Conservation (phyloP, 2,113 vertebrate species). For the Craseonycteris thonglongyai region DNA sequence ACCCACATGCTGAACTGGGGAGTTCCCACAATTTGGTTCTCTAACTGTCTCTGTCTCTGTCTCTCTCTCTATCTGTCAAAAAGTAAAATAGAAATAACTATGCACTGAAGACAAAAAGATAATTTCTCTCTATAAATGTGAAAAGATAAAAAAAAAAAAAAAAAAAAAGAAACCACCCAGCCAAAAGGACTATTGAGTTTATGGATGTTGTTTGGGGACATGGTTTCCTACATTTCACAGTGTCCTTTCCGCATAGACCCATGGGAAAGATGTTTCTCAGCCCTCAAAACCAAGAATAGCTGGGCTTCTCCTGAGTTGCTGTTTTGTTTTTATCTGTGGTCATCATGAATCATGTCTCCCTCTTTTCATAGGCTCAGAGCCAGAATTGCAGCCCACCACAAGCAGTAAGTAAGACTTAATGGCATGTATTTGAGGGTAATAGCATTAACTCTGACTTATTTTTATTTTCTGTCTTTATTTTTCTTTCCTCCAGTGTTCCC, state of each 20-base stretch:
- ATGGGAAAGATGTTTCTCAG: slow-evolving; percentile 36
- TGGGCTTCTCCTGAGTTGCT: slow-evolving; percentile 22
- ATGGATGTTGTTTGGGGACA: not conserved
- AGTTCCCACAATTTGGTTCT: too few relatives aligned
- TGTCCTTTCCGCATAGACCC: not conserved
- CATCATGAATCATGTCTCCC: slow-evolving; percentile 51
- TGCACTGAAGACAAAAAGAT: too few relatives aligned
- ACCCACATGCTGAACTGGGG: too few relatives aligned
- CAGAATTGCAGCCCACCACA: slow-evolving; percentile 51
- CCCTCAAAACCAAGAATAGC: slow-evolving; percentile 40
- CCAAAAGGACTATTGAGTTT: not conserved
- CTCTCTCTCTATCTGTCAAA: too few relatives aligned
- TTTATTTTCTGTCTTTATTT: slow-evolving; percentile 57
- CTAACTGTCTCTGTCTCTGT: too few relatives aligned
- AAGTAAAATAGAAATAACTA: too few relatives aligned
- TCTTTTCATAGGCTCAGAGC: slow-evolving; percentile 57
- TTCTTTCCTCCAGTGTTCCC: slow-evolving; percentile 39
- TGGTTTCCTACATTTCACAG: not conserved
- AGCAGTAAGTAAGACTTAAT: slow-evolving; percentile 18
- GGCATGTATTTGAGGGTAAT: slow-evolving; percentile 15
- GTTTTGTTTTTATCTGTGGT: slow-evolving; percentile 62
- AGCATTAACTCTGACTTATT: slow-evolving; percentile 34
- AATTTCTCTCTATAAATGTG: too few relatives aligned
- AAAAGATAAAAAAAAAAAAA: too few relatives aligned
- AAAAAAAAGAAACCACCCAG: not conserved